Evolutionary conservation across 2,113 vertebrate genomes (phyloP), one percentile per base, ranked within the genome.

Genomic region (Campylomormyrus numenius): DNA sequence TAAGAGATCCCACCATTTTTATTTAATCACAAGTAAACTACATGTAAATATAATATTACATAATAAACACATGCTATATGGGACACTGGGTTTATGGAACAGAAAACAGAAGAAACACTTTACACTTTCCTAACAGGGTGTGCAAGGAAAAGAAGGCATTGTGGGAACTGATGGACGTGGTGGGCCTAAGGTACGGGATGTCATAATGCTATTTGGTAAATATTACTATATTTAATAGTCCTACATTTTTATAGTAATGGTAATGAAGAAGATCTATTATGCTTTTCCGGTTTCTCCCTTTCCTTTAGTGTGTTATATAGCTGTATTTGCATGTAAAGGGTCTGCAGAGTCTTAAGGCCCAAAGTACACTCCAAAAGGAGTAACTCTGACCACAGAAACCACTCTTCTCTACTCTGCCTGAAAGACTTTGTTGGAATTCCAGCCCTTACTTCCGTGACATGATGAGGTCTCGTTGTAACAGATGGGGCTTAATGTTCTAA

Each of bases 171-270:
- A 53, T 88, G 96, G 96, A 90, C 89, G 1, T 1, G 31, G 31
- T 84, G 96, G 96, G 88, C 45, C n/a, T 89, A 96, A 96, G 94
- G 96, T 96, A 21, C 31, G 87, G 89, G 88, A 1, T 77, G 58
- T 8, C 21, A 35, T 84, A 87, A 0, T 90, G 3, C 92, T n/a
- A 86, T 90, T 91, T 42, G 66, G 1, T 42, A 80, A 42, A 80
- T 42, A 80, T 80, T 42, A 17, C 74, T 42, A 77, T 42, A 77
- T 39, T 77, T 77, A 77, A 39, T 77, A 77, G 31, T 39, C 35
- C 19, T 17, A 77, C 27, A 77, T 74, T 74, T 39, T 39, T 39
- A 31, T 39, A 77, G 31, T 15, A 39, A 39, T 19, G 74, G 15
- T 19, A 77, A 77, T 77, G 42, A 19, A 77, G 35, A 11, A 13